These are phyloP conservation scores for Maniola jurtina DNA, from an alignment of 1,140 invertebrate species.

Conservation along the genomic window DNA sequence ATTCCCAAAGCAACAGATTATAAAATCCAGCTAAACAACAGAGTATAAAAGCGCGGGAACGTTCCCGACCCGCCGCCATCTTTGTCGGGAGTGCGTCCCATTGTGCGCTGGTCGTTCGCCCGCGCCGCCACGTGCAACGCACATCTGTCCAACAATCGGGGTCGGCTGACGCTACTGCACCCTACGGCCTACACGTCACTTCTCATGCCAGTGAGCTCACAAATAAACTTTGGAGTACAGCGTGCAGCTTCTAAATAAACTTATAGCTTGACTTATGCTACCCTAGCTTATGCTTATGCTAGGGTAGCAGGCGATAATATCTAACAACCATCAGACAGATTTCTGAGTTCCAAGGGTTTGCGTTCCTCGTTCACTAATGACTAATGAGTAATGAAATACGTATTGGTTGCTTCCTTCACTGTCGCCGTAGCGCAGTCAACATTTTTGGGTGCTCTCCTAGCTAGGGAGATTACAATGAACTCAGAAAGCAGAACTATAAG, in stretches of 20 bases:
- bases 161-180: constrained; percentile 53
- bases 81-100: constrained; percentile 59
- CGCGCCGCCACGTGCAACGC: constrained; percentile 64
- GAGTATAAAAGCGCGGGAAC: constrained; percentile 69
- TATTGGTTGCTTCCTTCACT: too few relatives aligned
- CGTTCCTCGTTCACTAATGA: too few relatives aligned
- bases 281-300: too few relatives aligned
- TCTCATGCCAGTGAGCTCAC: constrained; percentile 35
- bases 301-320: too few relatives aligned
- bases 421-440: too few relatives aligned
- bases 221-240: constrained; percentile 12
- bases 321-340: too few relatives aligned
- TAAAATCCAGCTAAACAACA: constrained; percentile 15
- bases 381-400: too few relatives aligned
- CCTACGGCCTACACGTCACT: constrained; percentile 58
- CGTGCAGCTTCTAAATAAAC: too few relatives aligned
- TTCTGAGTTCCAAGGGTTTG: too few relatives aligned
- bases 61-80: constrained; percentile 57
- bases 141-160: constrained; percentile 59
- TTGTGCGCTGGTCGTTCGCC: constrained; percentile 52
- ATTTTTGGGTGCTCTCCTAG: too few relatives aligned
- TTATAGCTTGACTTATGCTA: neutral
- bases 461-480: too few relatives aligned
- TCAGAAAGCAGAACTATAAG: too few relatives aligned
- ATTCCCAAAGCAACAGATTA: constrained; percentile 14